phyloP scores from a whole-genome alignment of 2,888 invertebrate genomes.

The Agonopterix alstromeriana region DNA sequence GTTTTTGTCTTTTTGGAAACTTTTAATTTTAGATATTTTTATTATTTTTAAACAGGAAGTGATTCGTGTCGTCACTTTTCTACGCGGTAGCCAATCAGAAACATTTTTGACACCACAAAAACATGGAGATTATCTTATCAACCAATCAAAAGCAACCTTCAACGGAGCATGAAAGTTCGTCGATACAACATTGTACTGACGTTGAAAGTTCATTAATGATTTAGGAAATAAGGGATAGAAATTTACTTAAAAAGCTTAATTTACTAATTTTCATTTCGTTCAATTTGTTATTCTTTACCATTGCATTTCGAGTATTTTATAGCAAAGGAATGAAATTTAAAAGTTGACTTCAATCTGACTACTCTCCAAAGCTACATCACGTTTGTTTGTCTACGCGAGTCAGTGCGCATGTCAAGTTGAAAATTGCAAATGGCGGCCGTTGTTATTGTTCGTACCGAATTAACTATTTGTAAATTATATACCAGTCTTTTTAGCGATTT shows the following conservation, averaged over 20 bases:
- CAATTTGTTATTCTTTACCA: not conserved
- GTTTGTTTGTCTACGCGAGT: conserved; percentile 65
- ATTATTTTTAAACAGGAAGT: conserved; percentile 53
- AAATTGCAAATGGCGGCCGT: conserved; percentile 99
- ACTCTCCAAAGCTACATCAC: conserved; percentile 43
- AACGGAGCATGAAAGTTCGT: conserved; percentile 56
- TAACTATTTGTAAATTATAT: conserved; percentile 83
- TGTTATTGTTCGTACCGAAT: conserved; percentile 98
- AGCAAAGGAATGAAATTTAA: not conserved
- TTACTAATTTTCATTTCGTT: not conserved
- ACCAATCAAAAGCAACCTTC: conserved; percentile 54
- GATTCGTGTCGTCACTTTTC: conserved; percentile 63
- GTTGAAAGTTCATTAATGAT: conserved; percentile 13
- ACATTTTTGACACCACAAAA: conserved; percentile 38
- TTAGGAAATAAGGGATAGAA: conserved; percentile 4
- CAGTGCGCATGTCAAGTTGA: conserved; percentile 85
- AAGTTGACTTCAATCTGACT: not conserved
- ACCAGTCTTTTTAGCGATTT: conserved; percentile 80
- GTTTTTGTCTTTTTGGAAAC: not conserved
- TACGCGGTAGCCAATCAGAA: conserved; percentile 61
- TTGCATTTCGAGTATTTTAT: not conserved
- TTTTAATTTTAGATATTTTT: not conserved
- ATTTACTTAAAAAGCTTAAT: not conserved
- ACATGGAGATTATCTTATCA: conserved; percentile 46
- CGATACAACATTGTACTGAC: conserved; percentile 40